Percentiles rank a stretch among this genome's conserved stretches.
Conservation (phyloP, 92 coral and sea anemone species). For the Zoanthus sociatus region DNA sequence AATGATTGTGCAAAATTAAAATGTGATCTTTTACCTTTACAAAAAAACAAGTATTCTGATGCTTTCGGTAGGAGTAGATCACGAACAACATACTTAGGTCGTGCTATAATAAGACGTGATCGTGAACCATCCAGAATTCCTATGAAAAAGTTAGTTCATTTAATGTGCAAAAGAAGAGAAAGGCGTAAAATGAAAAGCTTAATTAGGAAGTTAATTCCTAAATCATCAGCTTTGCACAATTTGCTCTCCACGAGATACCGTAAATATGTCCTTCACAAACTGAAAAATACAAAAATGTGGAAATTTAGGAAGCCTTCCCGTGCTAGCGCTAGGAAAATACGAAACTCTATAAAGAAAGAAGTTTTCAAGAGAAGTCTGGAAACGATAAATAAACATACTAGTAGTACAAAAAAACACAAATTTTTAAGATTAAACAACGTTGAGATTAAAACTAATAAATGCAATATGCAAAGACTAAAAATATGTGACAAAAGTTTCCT, state of each 20-base stretch:
- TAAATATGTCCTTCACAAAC: conserved; percentile 46
- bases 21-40: conserved; percentile 14
- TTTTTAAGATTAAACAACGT: conserved; percentile 35
- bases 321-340: conserved; percentile 4
- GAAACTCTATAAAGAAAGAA: conserved; percentile 30
- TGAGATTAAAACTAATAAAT: conserved; percentile 10
- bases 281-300: conserved; percentile 31
- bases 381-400: conserved; percentile 19
- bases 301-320: conserved; percentile 30
- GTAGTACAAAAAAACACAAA: conserved; percentile 44
- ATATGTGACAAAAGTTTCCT: conserved; percentile 18
- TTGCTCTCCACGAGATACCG: conserved; percentile 46
- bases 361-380: conserved; percentile 12
- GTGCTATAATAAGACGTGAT: conserved; percentile 30
- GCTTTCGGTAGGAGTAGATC: conserved; percentile 35
- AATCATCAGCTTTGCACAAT: conserved; percentile 47
- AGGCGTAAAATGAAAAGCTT: conserved; percentile 46
- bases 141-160: conserved; percentile 42
- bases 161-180: conserved; percentile 39
- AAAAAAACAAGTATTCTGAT: not conserved
- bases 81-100: conserved; percentile 17
- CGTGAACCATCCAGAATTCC: conserved; percentile 42
- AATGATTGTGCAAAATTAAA: conserved; percentile 18
- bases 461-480: conserved; percentile 26
- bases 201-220: conserved; percentile 28